Base-by-base conservation (phyloP, 2,797 vertebrate genomes). In the Malurus leucopterus region DNA sequence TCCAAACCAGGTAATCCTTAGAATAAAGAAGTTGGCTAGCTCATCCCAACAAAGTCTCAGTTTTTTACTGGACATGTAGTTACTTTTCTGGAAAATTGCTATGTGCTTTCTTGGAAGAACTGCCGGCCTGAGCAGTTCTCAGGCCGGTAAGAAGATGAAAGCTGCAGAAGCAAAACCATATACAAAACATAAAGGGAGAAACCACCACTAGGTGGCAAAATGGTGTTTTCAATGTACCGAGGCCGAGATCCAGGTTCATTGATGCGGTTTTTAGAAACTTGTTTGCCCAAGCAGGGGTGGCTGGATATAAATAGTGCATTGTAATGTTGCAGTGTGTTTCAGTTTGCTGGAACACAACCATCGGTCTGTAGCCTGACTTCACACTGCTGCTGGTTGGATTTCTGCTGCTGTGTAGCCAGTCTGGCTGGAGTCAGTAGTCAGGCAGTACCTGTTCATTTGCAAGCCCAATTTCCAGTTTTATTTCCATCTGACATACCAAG, bases 191-290 rank as follows among this genome's bases (percentile, higher is more conserved):
- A 55, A 41, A 64, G 44, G 4, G 13, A 71, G 19, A 49, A 75
- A 36, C 2, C 62, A 93, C 96, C 97, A 94, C 96, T 91, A 97
- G 97, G 92, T 96, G 97, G 96, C 97, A 96, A 93, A 95, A 64
- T 63, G 43, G 83, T 53, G 92, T 94, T 96, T 96, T 50, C 50
- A 51, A 84, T 89, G 57, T 30, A 36, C 3, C 7, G 73, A 36
- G 32, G 12, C 19, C 8, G 9, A 14, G 44, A 0, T 34, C 19
- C 13, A 5, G 9, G 38, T 55, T 91, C 67, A 38, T 6, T 46
- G 65, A 49, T 2, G 11, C 3, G n/a, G 13, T 13, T 75, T 70
- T 69, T 34, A 65, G 83, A 59, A 84, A 73, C 15, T 53, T 46
- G 55, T 34, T 74, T 65, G 34, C 32, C 86, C 19, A 32, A 61